These are phyloP conservation scores for Palloptera scutellata DNA, from an alignment of 2,888 invertebrate species.

Conservation along the genomic window DNA sequence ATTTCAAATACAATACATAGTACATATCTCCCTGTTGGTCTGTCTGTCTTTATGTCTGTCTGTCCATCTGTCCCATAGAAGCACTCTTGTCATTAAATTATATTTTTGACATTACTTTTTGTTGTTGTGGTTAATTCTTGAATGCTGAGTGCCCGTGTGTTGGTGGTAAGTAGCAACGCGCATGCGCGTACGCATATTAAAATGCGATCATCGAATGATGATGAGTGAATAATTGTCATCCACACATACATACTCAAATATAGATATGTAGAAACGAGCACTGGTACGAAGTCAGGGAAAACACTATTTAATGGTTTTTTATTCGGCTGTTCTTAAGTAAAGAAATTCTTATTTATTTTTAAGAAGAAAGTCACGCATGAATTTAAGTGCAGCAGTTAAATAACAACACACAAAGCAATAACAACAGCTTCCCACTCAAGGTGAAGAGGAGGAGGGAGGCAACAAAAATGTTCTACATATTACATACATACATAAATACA, in stretches of 20 bases:
- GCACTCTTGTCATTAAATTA: slow-evolving; percentile 27
- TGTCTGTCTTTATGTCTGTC: too few species aligned
- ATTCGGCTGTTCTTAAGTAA: too few species aligned
- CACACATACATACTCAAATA: too few species aligned
- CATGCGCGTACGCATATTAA: slow-evolving; percentile 55
- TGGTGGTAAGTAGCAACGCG: slow-evolving; percentile 30
- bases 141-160: slow-evolving; percentile 42
- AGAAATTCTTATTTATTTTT: background rate
- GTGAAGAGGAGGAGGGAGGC: background rate
- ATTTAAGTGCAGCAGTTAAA: slow-evolving; percentile 16
- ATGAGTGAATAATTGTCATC: background rate
- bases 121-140: slow-evolving; percentile 37
- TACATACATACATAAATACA: too few species aligned
- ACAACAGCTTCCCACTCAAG: slow-evolving; percentile 3
- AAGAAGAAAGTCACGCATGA: slow-evolving; percentile 31
- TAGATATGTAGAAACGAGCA: background rate
- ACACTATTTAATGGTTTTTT: background rate
- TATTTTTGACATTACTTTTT: slow-evolving; percentile 26
- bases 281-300: background rate
- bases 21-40: too few species aligned
- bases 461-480: background rate
- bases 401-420: slow-evolving; percentile 8
- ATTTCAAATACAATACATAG: too few species aligned
- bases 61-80: too few species aligned
- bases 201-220: slow-evolving; percentile 35